Base-by-base conservation (phyloP, 2,888 invertebrate genomes). In the Darwinula stevensoni region DNA sequence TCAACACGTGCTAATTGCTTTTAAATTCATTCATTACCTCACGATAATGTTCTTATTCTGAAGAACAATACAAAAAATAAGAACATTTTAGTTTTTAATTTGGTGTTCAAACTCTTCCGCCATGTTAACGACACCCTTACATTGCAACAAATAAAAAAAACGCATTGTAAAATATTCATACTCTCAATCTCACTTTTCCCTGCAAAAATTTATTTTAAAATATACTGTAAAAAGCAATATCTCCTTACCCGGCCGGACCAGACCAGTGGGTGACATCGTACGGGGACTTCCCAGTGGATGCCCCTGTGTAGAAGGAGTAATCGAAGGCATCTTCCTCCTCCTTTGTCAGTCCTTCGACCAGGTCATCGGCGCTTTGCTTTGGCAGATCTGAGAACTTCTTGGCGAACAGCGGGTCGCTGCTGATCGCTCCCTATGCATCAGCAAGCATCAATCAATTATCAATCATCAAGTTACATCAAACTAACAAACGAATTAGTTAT, bases 331-430 rank as follows among this genome's bases (percentile, higher is more conserved):
- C 37, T 33, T 43, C 43, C 32, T 40, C 39, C 15, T 38, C 17
- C 28, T 31, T 35, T 16, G 39, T 34, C 15, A 43, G 30, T 14
- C 31, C 30, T 14, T 41, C 41, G 9, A 43, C 41, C 17, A 42
- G 39, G 34, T 43, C 40, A 31, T 43, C 40, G 27, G 42, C 43
- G 6, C 42, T 42, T 34, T 43, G 43, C 33, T 40, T 39, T 14
- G 39, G 35, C 5, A 42, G 34, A 27, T 43, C 42, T 13, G 41
- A 33, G 34, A 41, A 42, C 34, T 42, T 42, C 37, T 40, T 41
- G 32, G 36, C 36, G 35, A 42, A 39, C 22, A 39, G 31, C 29
- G 37, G 38, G 31, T 43, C 43, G 14, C 32, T 30, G 9, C 29
- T 32, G 32, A 43, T 41, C 34, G 41, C 42, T 4, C 27, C 22